Evolutionary conservation across 2,888 invertebrate genomes (phyloP).

Genomic region (Ophion slaviceki): DNA sequence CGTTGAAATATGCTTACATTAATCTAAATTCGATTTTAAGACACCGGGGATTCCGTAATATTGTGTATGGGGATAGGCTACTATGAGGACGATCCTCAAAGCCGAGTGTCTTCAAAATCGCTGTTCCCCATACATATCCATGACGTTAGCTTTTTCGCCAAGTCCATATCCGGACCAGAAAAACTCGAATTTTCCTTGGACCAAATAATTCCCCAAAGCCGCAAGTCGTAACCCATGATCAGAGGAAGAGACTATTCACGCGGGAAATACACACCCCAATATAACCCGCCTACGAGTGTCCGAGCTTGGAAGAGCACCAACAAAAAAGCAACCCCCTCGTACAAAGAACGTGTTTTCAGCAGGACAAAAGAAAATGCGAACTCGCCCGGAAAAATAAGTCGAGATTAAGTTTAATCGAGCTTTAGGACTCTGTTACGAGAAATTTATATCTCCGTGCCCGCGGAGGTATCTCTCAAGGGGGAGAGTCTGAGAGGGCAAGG

Average conservation of each 20-base stretch:
- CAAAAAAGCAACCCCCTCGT: constrained; percentile 13
- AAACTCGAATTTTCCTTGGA: constrained; percentile 67
- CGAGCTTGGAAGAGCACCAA: background rate
- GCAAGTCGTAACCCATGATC: constrained; percentile 79
- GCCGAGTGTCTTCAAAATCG: background rate
- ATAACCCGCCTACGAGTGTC: constrained; percentile 45
- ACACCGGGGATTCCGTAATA: background rate
- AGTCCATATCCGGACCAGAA: constrained; percentile 37
- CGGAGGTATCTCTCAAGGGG: constrained; percentile 22
- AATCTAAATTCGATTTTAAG: background rate
- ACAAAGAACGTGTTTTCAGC: constrained; percentile 29
- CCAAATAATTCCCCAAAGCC: constrained; percentile 70
- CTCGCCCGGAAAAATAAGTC: constrained; percentile 74
- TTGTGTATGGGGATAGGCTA: background rate
- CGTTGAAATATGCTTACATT: background rate
- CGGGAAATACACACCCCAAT: constrained; percentile 66
- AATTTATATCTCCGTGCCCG: constrained; percentile 38
- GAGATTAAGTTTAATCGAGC: constrained; percentile 80
- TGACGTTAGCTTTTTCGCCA: background rate
- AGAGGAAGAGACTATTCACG: constrained; percentile 65
- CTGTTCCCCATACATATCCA: background rate
- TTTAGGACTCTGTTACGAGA: constrained; percentile 73
- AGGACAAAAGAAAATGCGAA: constrained; percentile 18
- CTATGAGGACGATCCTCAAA: background rate
- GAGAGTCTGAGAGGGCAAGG: background rate